Base-by-base conservation (phyloP, 2,888 invertebrate genomes). In the Troglohyphantes excavatus region DNA sequence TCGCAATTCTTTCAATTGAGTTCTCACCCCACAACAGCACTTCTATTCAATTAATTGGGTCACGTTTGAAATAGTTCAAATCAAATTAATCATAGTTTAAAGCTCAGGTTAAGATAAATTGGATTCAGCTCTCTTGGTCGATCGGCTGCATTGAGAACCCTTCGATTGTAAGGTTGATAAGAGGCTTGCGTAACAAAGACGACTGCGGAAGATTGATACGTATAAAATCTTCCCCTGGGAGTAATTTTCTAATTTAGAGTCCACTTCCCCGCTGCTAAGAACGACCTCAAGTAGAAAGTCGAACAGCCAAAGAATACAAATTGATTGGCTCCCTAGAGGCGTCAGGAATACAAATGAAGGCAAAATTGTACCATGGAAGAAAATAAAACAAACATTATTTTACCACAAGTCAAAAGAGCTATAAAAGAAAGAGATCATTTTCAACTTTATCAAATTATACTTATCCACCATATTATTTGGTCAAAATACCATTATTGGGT, bases 241-340 rank as follows among this genome's bases (percentile, higher is more conserved):
- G 26, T 72, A 46, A 72, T 53, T 53, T 72, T 46, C 46, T 23
- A 75, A 27, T 75, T 59, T 53, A 59, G 29, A 75, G 27, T 59
- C 53, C 9, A 23, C 11, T 46, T 73, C 19, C 43, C 78, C 33
- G 26, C 65, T 39, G 65, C 23, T n/a, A 21, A 19, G 11, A 68
- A 19, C 75, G 27, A 59, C 61, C 78, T 23, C 17, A 21, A 11
- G 39, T 39, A 39, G 65, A 78, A 76, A 76, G 61, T 61, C 39
- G 33, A 76, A 63, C 63, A 11, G 29, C 63, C 39, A n/a, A 33
- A 29, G 13, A 33, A 76, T 33, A 63, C 9, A 39, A 78, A 63
- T 26, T 65, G 65, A 65, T 78, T 65, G 43, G 39, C 65, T 65
- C 43, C 19, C 63, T 23, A 43, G 19, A 63, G 65, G 19, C n/a